Percentiles rank a stretch among this genome's conserved stretches.
phyloP scores from a whole-genome alignment of 2,888 invertebrate genomes.

The Meghimatium bilineatum region DNA sequence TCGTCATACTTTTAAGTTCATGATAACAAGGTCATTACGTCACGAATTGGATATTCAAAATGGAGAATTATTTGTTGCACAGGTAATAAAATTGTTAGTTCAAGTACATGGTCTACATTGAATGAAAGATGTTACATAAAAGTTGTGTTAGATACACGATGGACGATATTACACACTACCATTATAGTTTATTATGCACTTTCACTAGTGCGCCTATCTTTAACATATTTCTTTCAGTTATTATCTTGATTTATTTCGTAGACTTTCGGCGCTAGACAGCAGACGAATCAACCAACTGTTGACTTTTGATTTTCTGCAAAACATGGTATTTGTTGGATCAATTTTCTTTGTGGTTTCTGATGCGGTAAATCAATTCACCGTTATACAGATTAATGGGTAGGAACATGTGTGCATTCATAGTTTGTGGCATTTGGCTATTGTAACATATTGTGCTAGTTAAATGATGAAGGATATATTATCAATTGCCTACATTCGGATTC shows the following conservation, averaged over 20 bases:
- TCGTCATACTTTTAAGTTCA: not conserved
- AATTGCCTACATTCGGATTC: too few species aligned
- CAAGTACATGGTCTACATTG: not conserved
- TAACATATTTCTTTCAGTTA: not conserved
- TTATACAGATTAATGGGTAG: too few species aligned
- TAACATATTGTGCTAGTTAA: too few species aligned
- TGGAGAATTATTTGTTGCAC: conserved; percentile 36
- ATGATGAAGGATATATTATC: too few species aligned
- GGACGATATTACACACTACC: not conserved
- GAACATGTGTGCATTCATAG: too few species aligned
- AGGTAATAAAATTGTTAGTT: not conserved
- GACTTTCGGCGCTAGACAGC: too few species aligned
- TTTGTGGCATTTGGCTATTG: too few species aligned
- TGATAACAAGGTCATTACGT: conserved; percentile 35
- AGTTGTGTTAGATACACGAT: not conserved
- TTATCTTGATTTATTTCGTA: not conserved
- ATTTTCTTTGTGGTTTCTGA: too few species aligned
- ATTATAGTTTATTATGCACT: not conserved
- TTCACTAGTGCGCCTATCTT: not conserved
- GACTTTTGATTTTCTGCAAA: too few species aligned
- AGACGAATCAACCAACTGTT: too few species aligned
- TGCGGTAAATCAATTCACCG: too few species aligned
- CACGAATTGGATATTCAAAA: conserved; percentile 49
- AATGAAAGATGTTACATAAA: not conserved
- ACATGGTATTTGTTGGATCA: too few species aligned